A percentile compares a stretch with the other conserved stretches of the same genome.
Conservation (phyloP, 2,797 vertebrate species). For the Cetoscarus ocellatus region DNA sequence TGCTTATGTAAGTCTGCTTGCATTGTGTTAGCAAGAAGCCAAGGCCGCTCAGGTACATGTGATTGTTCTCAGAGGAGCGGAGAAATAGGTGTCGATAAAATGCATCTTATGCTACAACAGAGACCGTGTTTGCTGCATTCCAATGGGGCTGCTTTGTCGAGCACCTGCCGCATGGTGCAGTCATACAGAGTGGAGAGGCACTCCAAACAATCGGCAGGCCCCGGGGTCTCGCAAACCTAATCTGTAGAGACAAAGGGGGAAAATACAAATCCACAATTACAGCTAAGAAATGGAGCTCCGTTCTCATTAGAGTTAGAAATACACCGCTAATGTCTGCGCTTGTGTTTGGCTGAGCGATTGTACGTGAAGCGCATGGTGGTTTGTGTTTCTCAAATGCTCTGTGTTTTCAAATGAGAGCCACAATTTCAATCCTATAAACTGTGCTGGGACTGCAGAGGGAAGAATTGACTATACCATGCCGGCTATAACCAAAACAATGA, state of each 20-base stretch:
- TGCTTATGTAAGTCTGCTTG: conserved; percentile 14
- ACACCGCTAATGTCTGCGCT: conserved; percentile 1
- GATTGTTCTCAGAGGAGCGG: conserved; percentile 58
- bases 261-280: conserved; percentile 53
- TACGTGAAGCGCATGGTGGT: background rate
- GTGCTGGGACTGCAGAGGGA: conserved; percentile 13
- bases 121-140: conserved; percentile 49
- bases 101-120: conserved; percentile 42
- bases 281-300: conserved; percentile 32
- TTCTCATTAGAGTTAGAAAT: conserved; percentile 45
- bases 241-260: conserved; percentile 49
- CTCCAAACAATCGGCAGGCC: conserved; percentile 56
- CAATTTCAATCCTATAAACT: conserved; percentile 55
- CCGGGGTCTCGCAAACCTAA: conserved; percentile 51
- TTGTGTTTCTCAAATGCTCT: conserved; percentile 12
- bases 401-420: conserved; percentile 26
- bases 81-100: conserved; percentile 63
- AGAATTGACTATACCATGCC: conserved; percentile 27
- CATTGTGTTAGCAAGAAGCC: conserved; percentile 51
- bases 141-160: conserved; percentile 56
- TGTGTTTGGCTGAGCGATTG: conserved; percentile 2
- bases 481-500: conserved; percentile 62
- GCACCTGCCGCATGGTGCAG: conserved; percentile 53
- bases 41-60: conserved; percentile 54
- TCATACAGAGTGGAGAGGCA: conserved; percentile 53